These are phyloP conservation scores for Crotalus viridis DNA, from an alignment of 2,113 vertebrate genomes.

Conservation along the genomic window DNA sequence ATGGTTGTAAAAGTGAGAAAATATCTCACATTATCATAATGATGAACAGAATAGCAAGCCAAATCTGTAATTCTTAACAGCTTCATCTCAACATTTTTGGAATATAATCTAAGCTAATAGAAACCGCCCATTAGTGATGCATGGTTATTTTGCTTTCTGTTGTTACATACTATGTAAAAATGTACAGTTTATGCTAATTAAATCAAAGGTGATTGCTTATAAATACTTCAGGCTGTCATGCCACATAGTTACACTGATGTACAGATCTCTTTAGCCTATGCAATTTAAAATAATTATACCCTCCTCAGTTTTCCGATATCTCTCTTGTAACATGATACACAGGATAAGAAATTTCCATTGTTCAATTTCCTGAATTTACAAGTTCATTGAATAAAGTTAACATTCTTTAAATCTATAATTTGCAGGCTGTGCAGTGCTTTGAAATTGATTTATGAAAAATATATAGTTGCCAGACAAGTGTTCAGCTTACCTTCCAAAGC, in stretches of 20 bases:
- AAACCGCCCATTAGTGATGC: constrained; percentile 73
- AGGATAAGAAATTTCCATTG: constrained; percentile 14
- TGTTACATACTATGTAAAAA: constrained; percentile 77
- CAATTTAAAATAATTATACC: constrained; percentile 57
- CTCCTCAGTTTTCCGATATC: constrained; percentile 33
- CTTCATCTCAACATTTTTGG: constrained; percentile 58
- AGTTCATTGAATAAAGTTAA: not conserved
- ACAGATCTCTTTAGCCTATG: constrained; percentile 66
- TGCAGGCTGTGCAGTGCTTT: not conserved
- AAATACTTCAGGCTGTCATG: constrained; percentile 68
- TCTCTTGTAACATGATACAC: constrained; percentile 26
- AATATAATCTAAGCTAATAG: constrained; percentile 63
- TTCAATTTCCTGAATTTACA: not conserved
- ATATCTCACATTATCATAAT: not conserved
- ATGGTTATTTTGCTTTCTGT: constrained; percentile 74
- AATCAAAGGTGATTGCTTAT: constrained; percentile 71
- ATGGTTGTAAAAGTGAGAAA: not conserved
- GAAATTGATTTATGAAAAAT: not conserved
- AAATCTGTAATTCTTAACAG: constrained; percentile 38
- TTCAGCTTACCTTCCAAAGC: not conserved
- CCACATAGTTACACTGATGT: constrained; percentile 61
- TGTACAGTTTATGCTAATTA: constrained; percentile 78
- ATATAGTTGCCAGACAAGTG: not conserved
- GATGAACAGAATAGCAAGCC: not conserved
- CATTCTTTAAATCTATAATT: not conserved